These are phyloP conservation scores for Centropus unirufus DNA, from an alignment of 2,113 vertebrate genomes.

Conservation along the genomic window DNA sequence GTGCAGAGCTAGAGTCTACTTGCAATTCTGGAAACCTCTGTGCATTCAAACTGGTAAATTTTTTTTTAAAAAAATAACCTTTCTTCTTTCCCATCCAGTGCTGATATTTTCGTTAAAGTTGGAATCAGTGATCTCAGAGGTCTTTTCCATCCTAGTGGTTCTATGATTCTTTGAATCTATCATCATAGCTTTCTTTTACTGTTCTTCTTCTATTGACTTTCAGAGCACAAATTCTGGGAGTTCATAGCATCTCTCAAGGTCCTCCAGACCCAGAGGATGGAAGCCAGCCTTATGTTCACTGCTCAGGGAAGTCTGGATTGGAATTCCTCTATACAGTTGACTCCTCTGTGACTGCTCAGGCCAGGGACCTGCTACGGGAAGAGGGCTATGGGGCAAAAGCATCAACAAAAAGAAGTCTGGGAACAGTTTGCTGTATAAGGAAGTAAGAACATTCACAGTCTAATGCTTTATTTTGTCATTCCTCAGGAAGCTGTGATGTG, in stretches of 20 bases:
- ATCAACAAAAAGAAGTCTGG: background rate
- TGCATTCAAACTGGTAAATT: too few relatives aligned
- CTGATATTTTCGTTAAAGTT: too few relatives aligned
- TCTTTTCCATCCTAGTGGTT: too few relatives aligned
- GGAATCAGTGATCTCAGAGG: too few relatives aligned
- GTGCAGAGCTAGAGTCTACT: background rate
- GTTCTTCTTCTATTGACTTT: background rate
- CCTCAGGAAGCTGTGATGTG: background rate
- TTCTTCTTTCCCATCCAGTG: too few relatives aligned
- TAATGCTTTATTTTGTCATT: background rate
- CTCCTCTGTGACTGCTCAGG: fast-evolving
- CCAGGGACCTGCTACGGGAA: background rate
- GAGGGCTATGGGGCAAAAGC: background rate
- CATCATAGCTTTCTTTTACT: background rate
- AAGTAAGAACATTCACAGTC: background rate
- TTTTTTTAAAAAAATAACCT: too few relatives aligned
- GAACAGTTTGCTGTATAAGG: background rate
- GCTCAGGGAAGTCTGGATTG: background rate
- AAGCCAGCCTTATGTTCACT: background rate
- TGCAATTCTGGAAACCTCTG: background rate
- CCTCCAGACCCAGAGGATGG: background rate
- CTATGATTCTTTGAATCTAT: too few relatives aligned
- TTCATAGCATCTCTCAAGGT: background rate
- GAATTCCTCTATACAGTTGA: background rate
- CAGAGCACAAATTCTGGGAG: background rate